Base-by-base conservation (phyloP, 2,888 invertebrate genomes). In the Drosophila diplacantha region DNA sequence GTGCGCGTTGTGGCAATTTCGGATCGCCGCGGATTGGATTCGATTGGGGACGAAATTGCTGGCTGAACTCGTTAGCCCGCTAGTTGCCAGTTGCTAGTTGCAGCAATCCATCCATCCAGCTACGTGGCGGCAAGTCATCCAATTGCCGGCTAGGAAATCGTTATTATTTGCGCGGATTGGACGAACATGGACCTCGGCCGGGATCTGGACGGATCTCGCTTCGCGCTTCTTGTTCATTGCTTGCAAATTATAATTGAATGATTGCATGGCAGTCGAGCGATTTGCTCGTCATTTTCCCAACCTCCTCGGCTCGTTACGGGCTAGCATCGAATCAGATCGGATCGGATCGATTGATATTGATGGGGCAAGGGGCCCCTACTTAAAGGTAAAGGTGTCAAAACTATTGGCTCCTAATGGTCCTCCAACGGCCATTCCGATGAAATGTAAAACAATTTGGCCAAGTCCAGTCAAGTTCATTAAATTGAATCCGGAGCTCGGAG, bases 211-310 rank as follows among this genome's bases (percentile, higher is more conserved):
- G 60, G 73, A 73, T 70, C 63, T 51, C 55, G 38, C 3, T 38
- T 38, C 38, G 51, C 47, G 59, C 55, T 51, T 29, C 41, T 57
- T 57, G 64, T 56, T 55, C 59, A 53, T 59, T 56, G 74, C 44
- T 60, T 66, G 76, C 62, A 65, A 68, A 83, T 83, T 75, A 80
- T 81, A 80, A 80, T 80, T 79, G 80, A 80, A 79, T 83, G 82
- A 79, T 83, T 79, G 83, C 83, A 80, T 71, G 77, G 70, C 66
- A 59, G 53, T 64, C 73, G 71, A 81, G 66, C 71, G 76, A 80
- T 80, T 80, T 83, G 72, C 71, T 70, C 76, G 74, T 81, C 82
- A 83, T 83, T 81, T 75, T 75, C 59, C n/a, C 60, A 61, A 51
- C 31, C 57, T 57, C 31, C 57, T 57, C 29, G 5, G 22, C 59